A percentile compares a stretch with the other conserved stretches of the same genome.
These are phyloP conservation scores for Phaedon cochleariae DNA, from an alignment of 2,888 invertebrate genomes.

Conservation along the genomic window DNA sequence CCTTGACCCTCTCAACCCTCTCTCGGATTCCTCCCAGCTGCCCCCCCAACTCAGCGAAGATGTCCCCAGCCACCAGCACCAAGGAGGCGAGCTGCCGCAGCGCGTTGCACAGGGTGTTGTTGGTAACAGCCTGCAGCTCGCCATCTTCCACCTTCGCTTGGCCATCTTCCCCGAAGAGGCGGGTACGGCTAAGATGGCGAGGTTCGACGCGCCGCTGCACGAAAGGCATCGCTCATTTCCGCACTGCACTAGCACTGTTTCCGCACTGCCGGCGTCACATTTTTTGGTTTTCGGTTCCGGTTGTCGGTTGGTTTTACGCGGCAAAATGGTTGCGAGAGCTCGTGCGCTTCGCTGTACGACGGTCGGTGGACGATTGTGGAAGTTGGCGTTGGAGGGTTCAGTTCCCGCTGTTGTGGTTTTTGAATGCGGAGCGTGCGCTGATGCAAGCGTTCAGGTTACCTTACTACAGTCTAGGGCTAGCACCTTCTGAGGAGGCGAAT, in stretches of 20 bases:
- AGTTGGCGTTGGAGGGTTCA: too few relatives aligned
- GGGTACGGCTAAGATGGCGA: constrained; percentile 77
- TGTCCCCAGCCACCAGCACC: constrained; percentile 83
- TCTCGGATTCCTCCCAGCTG: constrained; percentile 79
- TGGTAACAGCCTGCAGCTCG: constrained; percentile 87
- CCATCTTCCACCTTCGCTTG: constrained; percentile 71
- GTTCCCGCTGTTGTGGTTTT: constrained; percentile 25
- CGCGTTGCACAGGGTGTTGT: constrained; percentile 85
- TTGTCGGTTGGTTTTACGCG: too few relatives aligned
- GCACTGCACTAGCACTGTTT: too few relatives aligned
- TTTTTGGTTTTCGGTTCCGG: too few relatives aligned
- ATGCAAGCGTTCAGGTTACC: too few relatives aligned
- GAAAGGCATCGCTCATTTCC: constrained; percentile 76
- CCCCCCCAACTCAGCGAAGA: constrained; percentile 82
- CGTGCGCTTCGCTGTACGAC: too few relatives aligned
- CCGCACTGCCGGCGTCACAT: constrained; percentile 36
- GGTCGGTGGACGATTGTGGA: too few relatives aligned
- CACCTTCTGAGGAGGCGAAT: too few relatives aligned
- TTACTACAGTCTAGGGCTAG: too few relatives aligned
- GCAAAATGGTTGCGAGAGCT: too few relatives aligned
- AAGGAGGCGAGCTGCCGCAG: constrained; percentile 86
- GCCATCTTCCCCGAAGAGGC: constrained; percentile 69
- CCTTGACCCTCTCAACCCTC: constrained; percentile 75
- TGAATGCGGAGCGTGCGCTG: constrained; percentile 19
- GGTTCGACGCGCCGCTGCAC: constrained; percentile 86